Conservation (phyloP, 1,140 invertebrate species). For the Thereuonema tuberculata region DNA sequence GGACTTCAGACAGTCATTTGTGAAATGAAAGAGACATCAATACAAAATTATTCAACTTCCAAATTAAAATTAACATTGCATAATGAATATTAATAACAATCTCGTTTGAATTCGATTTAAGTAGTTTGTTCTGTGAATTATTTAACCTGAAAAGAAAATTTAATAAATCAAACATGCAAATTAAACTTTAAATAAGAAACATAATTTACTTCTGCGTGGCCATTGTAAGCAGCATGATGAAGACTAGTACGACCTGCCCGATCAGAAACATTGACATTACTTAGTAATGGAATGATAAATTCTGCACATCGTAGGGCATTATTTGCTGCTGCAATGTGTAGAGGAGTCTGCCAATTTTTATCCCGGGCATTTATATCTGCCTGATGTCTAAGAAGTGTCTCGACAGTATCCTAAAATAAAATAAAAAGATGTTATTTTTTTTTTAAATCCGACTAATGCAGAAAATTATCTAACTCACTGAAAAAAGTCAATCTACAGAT, state of each 20-base stretch:
- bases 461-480: slow-evolving; percentile 7
- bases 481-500: neutral
- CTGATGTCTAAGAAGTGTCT: slow-evolving; percentile 40
- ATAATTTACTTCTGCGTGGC: slow-evolving; percentile 37
- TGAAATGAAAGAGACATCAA: too few species aligned
- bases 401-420: slow-evolving; percentile 36
- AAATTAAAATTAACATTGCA: too few species aligned
- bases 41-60: too few species aligned
- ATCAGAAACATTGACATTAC: slow-evolving; percentile 46
- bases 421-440: too few species aligned
- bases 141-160: too few species aligned
- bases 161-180: too few species aligned
- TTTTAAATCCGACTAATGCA: slow-evolving; percentile 18
- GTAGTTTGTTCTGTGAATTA: too few species aligned
- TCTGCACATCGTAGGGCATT: slow-evolving; percentile 43
- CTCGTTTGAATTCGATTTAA: too few species aligned
- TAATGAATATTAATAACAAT: too few species aligned
- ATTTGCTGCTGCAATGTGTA: slow-evolving; percentile 44
- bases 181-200: too few species aligned
- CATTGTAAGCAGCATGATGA: slow-evolving; percentile 49
- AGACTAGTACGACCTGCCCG: slow-evolving; percentile 43
- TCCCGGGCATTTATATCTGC: slow-evolving; percentile 45
- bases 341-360: slow-evolving; percentile 44
- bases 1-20: too few species aligned
- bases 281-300: slow-evolving; percentile 35